Base-by-base conservation (phyloP, 2,113 vertebrate genomes). In the Geococcyx californianus region DNA sequence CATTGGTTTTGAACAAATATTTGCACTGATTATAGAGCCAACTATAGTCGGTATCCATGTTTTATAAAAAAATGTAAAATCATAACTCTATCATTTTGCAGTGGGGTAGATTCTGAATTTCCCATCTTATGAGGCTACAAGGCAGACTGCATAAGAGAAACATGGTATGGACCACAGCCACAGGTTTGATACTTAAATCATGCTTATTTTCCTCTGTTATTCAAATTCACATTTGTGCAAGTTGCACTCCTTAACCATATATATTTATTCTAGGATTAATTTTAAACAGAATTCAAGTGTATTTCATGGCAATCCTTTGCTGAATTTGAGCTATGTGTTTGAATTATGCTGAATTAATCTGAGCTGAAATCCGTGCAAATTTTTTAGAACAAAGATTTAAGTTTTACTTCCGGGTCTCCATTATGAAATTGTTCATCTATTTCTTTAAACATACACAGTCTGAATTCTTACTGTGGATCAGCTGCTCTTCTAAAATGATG, bases 21-120 rank as follows among this genome's bases (percentile, higher is more conserved):
- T 89, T 76, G 18, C 16, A 45, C 6, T 42, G 51, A 6, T 17
- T 59, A 11, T 9, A 38, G 6, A 24, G 18, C 23, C 56, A 87
- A 1, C 2, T 62, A 23, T 4, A 67, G 7, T 16, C 12, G 58
- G 11, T 5, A 3, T 38, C 4, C 3, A 4, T 36, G 38, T 52
- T 13, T 28, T 58, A 10, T 18, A 14, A 49, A 38, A 64, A 56
- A 4, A 1, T 36, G 44, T 20, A 51, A 52, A 74, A 38, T 49
- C 34, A n/a, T 3, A 28, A 3, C 6, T 82, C 17, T 47, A 5
- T 11, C 16, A 74, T 86, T 93, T 70, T 66, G 33, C 5, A 59
- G 1, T 63, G 16, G 4, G 1, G 11, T 14, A 36, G 9, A 18
- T 47, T 72, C 19, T 26, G 44, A 5, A 77, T 86, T 56, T 83